Percentiles rank a stretch among this genome's conserved stretches.
phyloP scores from a whole-genome alignment of 2,797 vertebrate genomes.

The Adrianichthys oophorus region DNA sequence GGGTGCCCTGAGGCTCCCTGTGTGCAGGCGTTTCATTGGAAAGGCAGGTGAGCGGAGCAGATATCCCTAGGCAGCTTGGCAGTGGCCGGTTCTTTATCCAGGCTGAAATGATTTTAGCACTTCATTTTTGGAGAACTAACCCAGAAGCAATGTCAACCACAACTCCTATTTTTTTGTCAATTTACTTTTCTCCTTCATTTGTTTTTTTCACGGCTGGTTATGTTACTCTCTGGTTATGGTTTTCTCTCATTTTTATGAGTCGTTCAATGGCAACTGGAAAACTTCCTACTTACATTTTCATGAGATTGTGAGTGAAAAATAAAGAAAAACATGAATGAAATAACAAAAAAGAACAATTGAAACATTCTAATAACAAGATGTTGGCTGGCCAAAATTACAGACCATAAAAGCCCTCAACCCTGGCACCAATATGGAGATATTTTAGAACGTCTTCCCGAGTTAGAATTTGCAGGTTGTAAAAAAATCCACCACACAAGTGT shows the following conservation, averaged over 20 bases:
- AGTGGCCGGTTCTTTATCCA: constrained; percentile 71
- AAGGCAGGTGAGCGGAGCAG: constrained; percentile 81
- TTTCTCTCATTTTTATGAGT: constrained; percentile 16
- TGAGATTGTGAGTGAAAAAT: too few species aligned
- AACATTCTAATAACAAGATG: too few species aligned
- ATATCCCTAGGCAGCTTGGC: constrained; percentile 81
- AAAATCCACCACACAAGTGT: too few species aligned
- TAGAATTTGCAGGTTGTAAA: too few species aligned
- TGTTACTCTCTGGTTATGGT: constrained; percentile 14
- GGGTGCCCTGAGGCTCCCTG: constrained; percentile 51
- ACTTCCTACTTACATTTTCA: too few species aligned
- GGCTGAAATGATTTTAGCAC: constrained; percentile 82
- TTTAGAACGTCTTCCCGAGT: too few species aligned
- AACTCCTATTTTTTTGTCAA: constrained; percentile 26
- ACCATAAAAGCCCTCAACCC: too few species aligned
- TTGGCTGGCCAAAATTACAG: too few species aligned
- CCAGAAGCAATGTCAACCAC: constrained; percentile 90
- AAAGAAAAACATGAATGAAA: too few species aligned
- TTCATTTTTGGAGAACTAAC: constrained; percentile 85
- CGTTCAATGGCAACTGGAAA: too few species aligned
- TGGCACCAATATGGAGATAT: too few species aligned
- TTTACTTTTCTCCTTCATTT: constrained; percentile 19
- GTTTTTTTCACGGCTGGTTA: constrained; percentile 13
- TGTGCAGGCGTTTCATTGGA: constrained; percentile 66
- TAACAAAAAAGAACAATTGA: too few species aligned